Percentiles rank a stretch among this genome's conserved stretches.
These are phyloP conservation scores for Aspidoscelis tigris DNA, from an alignment of 2,113 vertebrate genomes.

Conservation along the genomic window DNA sequence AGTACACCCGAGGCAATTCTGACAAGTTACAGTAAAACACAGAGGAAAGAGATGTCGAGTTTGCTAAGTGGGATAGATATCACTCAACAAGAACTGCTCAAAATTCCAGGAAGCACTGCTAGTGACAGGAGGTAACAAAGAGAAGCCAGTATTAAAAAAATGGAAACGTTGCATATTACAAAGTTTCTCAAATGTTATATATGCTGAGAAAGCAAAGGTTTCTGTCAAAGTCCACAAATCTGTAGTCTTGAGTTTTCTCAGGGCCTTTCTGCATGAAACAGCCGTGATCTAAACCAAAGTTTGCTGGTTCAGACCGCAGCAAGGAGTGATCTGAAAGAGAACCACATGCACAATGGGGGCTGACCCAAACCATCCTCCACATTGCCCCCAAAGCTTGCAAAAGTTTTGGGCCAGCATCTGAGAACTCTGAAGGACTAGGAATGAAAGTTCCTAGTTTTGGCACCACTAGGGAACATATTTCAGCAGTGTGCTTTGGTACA, in stretches of 20 bases:
- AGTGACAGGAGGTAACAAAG: constrained; percentile 38
- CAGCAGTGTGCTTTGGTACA: too few relatives aligned
- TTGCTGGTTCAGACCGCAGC: too few relatives aligned
- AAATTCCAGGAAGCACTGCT: not conserved
- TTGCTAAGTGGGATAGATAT: constrained; percentile 10
- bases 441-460: too few relatives aligned
- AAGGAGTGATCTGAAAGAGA: too few relatives aligned
- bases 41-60: not conserved
- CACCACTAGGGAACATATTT: too few relatives aligned
- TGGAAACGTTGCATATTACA: constrained; percentile 20
- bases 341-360: too few relatives aligned
- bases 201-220: not conserved
- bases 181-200: not conserved
- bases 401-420: too few relatives aligned
- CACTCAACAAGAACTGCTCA: constrained; percentile 26
- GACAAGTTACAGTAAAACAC: constrained; percentile 29
- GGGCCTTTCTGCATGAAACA: too few relatives aligned
- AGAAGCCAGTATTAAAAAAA: constrained; percentile 25
- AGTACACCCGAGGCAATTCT: constrained; percentile 28
- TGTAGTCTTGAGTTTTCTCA: not conserved
- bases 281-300: too few relatives aligned
- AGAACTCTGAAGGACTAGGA: too few relatives aligned
- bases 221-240: not conserved
- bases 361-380: too few relatives aligned
- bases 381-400: too few relatives aligned